Conservation (phyloP, 2,113 vertebrate species). For the Proterorhinus semilunaris region DNA sequence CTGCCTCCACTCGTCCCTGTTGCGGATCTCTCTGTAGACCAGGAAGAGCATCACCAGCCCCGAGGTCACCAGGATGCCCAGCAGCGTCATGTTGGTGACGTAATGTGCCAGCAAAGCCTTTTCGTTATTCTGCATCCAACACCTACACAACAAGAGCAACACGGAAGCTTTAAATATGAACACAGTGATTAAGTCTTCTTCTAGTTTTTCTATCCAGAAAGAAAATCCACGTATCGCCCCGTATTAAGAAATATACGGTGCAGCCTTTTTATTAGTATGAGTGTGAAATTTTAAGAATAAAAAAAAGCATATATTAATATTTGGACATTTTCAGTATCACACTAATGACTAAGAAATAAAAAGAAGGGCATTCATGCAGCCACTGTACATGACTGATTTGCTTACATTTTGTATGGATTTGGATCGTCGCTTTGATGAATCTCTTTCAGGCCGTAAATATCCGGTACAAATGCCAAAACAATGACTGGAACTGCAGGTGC, state of each 20-base stretch:
- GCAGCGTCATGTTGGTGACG: slow-evolving; percentile 54
- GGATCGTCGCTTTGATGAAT: slow-evolving; percentile 43
- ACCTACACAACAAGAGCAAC: slow-evolving; percentile 58
- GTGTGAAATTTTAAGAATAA: too few species aligned
- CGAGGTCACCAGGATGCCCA: slow-evolving; percentile 55
- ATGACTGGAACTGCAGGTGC: slow-evolving; percentile 60
- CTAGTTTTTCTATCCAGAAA: too few species aligned
- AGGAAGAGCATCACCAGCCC: slow-evolving; percentile 70
- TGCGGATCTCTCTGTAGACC: slow-evolving; percentile 63
- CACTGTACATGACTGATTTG: background rate
- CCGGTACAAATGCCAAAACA: slow-evolving; percentile 52
- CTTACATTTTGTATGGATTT: slow-evolving; percentile 71
- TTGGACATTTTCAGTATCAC: too few species aligned
- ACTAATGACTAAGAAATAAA: too few species aligned
- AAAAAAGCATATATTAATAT: too few species aligned
- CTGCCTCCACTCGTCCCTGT: slow-evolving; percentile 64
- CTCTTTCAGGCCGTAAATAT: slow-evolving; percentile 65
- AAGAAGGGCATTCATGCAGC: too few species aligned
- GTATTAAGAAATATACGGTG: too few species aligned
- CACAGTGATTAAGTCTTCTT: background rate
- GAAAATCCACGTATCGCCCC: too few species aligned
- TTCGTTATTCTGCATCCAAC: slow-evolving; percentile 64
- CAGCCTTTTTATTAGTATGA: too few species aligned
- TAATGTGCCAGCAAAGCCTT: slow-evolving; percentile 59
- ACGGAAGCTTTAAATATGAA: too few species aligned